A percentile compares a stretch with the other conserved stretches of the same genome.
phyloP scores from a whole-genome alignment of 2,888 invertebrate species.

The Acanthosepion pharaonis region DNA sequence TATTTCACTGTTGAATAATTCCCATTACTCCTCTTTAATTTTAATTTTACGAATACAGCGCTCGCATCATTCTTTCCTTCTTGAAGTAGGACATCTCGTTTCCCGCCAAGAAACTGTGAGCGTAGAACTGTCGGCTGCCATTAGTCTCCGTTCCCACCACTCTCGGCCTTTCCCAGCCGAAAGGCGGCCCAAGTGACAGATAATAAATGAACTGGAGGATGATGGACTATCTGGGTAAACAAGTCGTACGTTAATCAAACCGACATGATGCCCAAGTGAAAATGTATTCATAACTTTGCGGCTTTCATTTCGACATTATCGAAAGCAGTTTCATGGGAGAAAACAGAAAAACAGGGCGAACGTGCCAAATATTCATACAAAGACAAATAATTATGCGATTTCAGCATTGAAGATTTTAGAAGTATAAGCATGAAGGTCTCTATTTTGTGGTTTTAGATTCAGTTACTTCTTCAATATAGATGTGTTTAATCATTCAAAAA shows the following conservation, averaged over 20 bases:
- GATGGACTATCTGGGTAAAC: conserved; percentile 12
- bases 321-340: background rate
- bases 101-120: background rate
- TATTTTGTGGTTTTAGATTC: too few species aligned
- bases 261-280: conserved; percentile 33
- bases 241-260: conserved; percentile 33
- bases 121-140: conserved; percentile 22
- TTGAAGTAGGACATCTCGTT: conserved; percentile 1
- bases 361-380: background rate
- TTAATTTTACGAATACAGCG: background rate
- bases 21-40: conserved; percentile 13
- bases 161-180: background rate
- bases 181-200: conserved; percentile 20
- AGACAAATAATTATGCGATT: background rate
- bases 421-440: background rate
- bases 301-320: conserved; percentile 18
- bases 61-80: background rate
- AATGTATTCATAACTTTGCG: conserved; percentile 33
- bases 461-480: too few species aligned
- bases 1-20: background rate
- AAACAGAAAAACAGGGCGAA: background rate
- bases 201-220: background rate
- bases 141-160: conserved; percentile 17
- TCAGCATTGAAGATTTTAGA: background rate
- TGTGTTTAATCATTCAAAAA: too few species aligned